These are phyloP conservation scores for Seriola quinqueradiata DNA, from an alignment of 2,113 vertebrate species.

Conservation along the genomic window DNA sequence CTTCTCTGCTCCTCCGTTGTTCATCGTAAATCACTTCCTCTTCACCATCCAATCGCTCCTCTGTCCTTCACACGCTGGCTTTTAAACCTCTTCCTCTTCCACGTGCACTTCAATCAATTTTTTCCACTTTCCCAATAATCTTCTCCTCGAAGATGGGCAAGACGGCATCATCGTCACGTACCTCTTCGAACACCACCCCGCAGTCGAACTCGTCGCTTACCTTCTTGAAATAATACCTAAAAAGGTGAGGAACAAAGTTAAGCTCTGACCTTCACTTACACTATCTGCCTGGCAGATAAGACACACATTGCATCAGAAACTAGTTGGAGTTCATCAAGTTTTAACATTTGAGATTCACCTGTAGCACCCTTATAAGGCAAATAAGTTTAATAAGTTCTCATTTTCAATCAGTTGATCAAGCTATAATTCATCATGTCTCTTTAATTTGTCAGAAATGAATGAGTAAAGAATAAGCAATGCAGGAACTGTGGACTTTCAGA, in stretches of 20 bases:
- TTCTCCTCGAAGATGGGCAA: conserved; percentile 95
- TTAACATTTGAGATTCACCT: too few relatives aligned
- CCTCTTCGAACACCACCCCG: conserved; percentile 96
- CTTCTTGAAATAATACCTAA: conserved; percentile 98
- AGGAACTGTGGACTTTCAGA: too few relatives aligned
- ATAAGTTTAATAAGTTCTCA: too few relatives aligned
- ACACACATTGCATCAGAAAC: neutral
- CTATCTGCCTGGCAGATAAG: neutral
- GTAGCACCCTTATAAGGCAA: too few relatives aligned
- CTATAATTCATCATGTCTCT: neutral
- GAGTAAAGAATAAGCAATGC: too few relatives aligned
- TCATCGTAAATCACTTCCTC: conserved; percentile 75
- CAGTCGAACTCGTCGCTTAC: conserved; percentile 97
- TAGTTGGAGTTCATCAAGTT: neutral
- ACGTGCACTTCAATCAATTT: conserved; percentile 86
- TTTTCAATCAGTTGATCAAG: neutral
- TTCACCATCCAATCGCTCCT: conserved; percentile 34
- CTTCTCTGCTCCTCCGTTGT: conserved; percentile 51
- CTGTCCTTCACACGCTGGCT: neutral
- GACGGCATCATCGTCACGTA: conserved; percentile 90
- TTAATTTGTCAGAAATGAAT: too few relatives aligned
- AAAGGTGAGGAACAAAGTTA: neutral
- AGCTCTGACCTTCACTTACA: neutral
- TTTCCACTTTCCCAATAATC: conserved; percentile 96
- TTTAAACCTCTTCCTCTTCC: neutral